Conservation (phyloP, 2,113 vertebrate species). For the Indicator maculatus region DNA sequence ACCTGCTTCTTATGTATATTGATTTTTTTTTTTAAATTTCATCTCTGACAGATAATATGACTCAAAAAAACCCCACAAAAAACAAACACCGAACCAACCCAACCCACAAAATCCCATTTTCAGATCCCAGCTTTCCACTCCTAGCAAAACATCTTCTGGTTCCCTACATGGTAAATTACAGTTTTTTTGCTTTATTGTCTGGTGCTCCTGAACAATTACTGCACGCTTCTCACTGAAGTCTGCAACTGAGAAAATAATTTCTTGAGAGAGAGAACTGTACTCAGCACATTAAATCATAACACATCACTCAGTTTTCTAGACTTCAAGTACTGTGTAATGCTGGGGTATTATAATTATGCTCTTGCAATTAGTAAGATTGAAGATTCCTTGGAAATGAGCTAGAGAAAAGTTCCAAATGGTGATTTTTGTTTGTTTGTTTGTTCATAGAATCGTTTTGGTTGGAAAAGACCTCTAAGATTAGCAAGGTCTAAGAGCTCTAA, state of each 20-base stretch:
- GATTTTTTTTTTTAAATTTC: slow-evolving; percentile 25
- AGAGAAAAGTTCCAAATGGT: neutral
- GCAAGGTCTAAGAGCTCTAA: no score
- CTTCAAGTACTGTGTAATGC: neutral
- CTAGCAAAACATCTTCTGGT: neutral
- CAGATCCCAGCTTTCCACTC: neutral
- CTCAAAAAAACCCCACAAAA: neutral
- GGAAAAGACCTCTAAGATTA: no score
- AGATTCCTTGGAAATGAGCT: neutral
- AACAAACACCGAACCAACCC: no score
- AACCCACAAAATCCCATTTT: neutral
- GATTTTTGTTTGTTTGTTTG: no score
- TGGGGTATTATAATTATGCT: neutral
- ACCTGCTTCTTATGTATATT: slow-evolving; percentile 43
- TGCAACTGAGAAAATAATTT: neutral
- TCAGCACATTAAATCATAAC: neutral
- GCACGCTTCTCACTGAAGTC: neutral
- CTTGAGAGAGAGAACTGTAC: neutral
- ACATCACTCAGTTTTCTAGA: neutral
- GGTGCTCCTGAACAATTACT: neutral
- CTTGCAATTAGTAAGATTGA: neutral
- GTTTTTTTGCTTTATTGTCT: neutral
- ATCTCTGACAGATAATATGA: neutral
- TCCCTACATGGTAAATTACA: neutral
- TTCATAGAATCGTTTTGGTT: no score